A percentile compares a stretch with the other conserved stretches of the same genome.
Conservation (phyloP, 1,140 invertebrate genomes). For the Melanaphis sacchari region DNA sequence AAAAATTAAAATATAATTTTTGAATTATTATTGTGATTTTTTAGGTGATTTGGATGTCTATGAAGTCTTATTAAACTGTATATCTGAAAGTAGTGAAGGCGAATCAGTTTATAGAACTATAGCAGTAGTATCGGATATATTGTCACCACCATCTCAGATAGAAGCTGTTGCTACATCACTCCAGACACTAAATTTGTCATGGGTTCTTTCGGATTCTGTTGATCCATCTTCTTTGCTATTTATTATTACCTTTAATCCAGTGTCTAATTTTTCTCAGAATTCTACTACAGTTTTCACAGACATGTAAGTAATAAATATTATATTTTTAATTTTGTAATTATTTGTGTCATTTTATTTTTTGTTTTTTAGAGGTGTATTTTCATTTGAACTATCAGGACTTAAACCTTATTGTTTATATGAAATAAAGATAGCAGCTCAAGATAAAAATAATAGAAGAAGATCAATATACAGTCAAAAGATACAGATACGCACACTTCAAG, state of each 20-base stretch:
- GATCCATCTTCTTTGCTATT: slow-evolving; percentile 32
- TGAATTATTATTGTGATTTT: not conserved
- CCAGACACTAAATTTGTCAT: slow-evolving; percentile 66
- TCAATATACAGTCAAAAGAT: slow-evolving; percentile 67
- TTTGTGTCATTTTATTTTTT: not conserved
- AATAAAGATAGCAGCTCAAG: slow-evolving; percentile 68
- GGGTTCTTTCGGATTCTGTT: slow-evolving; percentile 62
- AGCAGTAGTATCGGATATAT: slow-evolving; percentile 41
- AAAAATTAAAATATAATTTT: not conserved
- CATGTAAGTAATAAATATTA: not conserved
- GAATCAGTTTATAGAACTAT: slow-evolving; percentile 61
- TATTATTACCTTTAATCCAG: slow-evolving; percentile 24
- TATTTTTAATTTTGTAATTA: not conserved
- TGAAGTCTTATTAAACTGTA: slow-evolving; percentile 63
- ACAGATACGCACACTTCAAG: slow-evolving; percentile 68
- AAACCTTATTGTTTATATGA: slow-evolving; percentile 70
- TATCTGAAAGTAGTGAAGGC: slow-evolving; percentile 61
- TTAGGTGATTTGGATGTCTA: slow-evolving; percentile 61
- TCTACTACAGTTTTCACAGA: slow-evolving; percentile 25
- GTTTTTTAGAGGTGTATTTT: slow-evolving; percentile 64
- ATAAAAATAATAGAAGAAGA: slow-evolving; percentile 64
- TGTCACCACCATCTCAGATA: slow-evolving; percentile 64
- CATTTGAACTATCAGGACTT: slow-evolving; percentile 66
- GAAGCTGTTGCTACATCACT: slow-evolving; percentile 66
- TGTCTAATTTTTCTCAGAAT: slow-evolving; percentile 21